A percentile compares a stretch with the other conserved stretches of the same genome.
These are phyloP conservation scores for Brenthis hecate DNA, from an alignment of 2,888 invertebrate species.

Conservation along the genomic window DNA sequence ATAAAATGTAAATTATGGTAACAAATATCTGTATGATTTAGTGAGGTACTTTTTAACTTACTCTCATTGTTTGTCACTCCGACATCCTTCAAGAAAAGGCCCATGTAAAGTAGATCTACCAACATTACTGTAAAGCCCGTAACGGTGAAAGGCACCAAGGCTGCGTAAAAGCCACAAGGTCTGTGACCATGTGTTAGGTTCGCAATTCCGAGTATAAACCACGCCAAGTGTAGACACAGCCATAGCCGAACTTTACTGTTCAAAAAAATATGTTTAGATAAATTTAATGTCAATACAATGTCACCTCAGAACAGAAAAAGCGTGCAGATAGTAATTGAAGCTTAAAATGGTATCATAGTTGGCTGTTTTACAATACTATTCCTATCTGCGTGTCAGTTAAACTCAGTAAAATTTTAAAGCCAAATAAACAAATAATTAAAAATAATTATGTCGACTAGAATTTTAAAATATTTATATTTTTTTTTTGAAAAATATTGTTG, in stretches of 20 bases:
- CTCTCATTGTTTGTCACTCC: slow-evolving; percentile 55
- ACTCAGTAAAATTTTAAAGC: too few species aligned
- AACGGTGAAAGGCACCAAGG: slow-evolving; percentile 60
- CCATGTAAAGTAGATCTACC: slow-evolving; percentile 52
- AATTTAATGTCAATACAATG: too few species aligned
- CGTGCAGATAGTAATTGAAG: too few species aligned
- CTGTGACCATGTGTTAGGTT: slow-evolving; percentile 54
- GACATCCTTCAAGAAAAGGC: slow-evolving; percentile 57
- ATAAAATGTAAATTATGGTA: background rate
- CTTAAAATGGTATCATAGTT: too few species aligned
- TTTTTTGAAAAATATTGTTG: too few species aligned
- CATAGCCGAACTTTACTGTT: slow-evolving; percentile 59
- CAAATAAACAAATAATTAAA: too few species aligned
- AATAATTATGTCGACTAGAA: too few species aligned
- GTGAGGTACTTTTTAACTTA: slow-evolving; percentile 37
- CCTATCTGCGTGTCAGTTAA: too few species aligned
- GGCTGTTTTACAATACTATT: too few species aligned
- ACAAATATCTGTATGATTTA: background rate
- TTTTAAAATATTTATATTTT: too few species aligned
- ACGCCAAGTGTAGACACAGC: slow-evolving; percentile 59
- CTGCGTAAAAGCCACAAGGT: slow-evolving; percentile 57
- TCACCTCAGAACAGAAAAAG: too few species aligned
- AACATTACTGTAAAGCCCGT: slow-evolving; percentile 54
- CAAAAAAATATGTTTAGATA: background rate
- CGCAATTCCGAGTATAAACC: slow-evolving; percentile 54